These are phyloP conservation scores for Alces alces DNA, from an alignment of 2,113 vertebrate genomes.

Conservation along the genomic window DNA sequence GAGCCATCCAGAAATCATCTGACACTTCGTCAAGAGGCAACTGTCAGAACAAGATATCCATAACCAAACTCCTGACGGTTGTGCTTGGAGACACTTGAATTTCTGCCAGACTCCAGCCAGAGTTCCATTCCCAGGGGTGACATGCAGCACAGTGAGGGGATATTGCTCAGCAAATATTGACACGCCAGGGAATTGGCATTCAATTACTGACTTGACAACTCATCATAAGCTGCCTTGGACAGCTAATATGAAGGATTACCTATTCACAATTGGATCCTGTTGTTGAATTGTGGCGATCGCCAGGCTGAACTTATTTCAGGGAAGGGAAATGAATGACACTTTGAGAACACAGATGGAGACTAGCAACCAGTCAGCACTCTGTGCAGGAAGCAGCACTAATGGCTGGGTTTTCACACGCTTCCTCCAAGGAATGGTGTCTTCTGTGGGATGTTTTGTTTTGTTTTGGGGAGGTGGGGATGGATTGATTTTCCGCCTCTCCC, in stretches of 20 bases:
- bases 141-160: slow-evolving; percentile 17
- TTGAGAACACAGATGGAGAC: not conserved
- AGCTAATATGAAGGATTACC: slow-evolving; percentile 28
- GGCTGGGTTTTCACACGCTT: not conserved
- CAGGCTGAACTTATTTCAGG: not conserved
- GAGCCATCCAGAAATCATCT: slow-evolving; percentile 59
- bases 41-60: slow-evolving; percentile 77
- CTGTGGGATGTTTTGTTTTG: not conserved
- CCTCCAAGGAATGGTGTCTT: not conserved
- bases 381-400: not conserved
- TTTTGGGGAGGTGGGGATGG: not conserved
- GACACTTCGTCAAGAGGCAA: slow-evolving; percentile 69
- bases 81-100: slow-evolving; percentile 73
- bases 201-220: slow-evolving; percentile 43
- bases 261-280: slow-evolving; percentile 25
- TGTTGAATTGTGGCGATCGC: not conserved
- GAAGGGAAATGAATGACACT: not conserved
- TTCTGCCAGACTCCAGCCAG: slow-evolving; percentile 68
- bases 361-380: not conserved
- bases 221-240: not conserved
- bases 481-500: not conserved
- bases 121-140: slow-evolving; percentile 54
- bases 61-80: slow-evolving; percentile 67
- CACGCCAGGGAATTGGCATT: slow-evolving; percentile 30
- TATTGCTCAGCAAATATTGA: slow-evolving; percentile 66